Evolutionary conservation across 1,140 invertebrate species (phyloP).

Genomic region (Neodiprion lecontei): DNA sequence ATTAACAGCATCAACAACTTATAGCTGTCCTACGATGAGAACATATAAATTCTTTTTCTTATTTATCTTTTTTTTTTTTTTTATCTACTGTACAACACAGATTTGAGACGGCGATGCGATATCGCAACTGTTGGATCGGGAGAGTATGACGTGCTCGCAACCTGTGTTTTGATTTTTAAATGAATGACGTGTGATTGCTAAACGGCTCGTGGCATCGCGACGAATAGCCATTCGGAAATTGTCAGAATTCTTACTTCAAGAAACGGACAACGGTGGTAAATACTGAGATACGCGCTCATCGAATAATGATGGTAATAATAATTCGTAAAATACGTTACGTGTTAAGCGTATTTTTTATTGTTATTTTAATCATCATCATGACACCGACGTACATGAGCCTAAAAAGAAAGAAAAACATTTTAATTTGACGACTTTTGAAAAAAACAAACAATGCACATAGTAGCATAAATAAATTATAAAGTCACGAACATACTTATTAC

Average conservation of each 20-base stretch:
- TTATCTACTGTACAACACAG: neutral
- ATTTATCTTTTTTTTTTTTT: neutral
- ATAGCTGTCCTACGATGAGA: slow-evolving; percentile 40
- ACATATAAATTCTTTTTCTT: neutral
- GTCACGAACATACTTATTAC: neutral
- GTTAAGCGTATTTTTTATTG: neutral
- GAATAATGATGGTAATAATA: neutral
- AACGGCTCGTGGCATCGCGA: neutral
- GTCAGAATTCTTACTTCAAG: neutral
- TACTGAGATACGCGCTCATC: too few relatives aligned
- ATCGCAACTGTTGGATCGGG: too few relatives aligned
- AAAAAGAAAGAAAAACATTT: neutral
- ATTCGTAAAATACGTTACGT: neutral
- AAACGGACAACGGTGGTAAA: too few relatives aligned
- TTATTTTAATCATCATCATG: neutral
- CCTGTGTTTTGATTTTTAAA: too few relatives aligned
- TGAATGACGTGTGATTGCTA: too few relatives aligned
- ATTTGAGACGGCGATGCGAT: too few relatives aligned
- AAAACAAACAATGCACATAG: neutral
- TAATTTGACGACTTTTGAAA: slow-evolving; percentile 31
- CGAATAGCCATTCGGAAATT: neutral
- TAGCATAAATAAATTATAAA: slow-evolving; percentile 6
- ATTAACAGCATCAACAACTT: slow-evolving; percentile 33
- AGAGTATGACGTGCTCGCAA: too few relatives aligned
- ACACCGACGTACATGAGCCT: neutral